Percentiles rank a stretch among this genome's conserved stretches.
phyloP scores from a whole-genome alignment of 2,113 vertebrate genomes.

The Sebastes schlegelii region DNA sequence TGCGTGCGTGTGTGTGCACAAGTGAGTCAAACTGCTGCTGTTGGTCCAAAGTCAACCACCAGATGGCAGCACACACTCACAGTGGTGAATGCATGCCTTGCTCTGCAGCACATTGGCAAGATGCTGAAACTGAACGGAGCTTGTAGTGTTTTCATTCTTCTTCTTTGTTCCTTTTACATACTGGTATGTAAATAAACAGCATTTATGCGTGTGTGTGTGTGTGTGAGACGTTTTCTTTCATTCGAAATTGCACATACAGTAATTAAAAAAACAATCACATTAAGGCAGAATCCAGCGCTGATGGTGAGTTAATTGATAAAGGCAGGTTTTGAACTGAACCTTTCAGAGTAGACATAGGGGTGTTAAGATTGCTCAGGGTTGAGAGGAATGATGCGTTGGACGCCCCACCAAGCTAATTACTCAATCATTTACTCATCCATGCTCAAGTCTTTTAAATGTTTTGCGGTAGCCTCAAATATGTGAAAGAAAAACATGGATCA shows the following conservation, averaged over 20 bases:
- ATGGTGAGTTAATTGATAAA: not conserved
- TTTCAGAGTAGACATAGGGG: not conserved
- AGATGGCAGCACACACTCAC: slow-evolving; percentile 57
- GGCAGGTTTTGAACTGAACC: not conserved
- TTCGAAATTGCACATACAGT: not conserved
- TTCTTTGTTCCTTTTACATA: not conserved
- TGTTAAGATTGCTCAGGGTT: not conserved
- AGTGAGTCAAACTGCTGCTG: slow-evolving; percentile 3
- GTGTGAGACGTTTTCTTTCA: not conserved
- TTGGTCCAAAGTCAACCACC: slow-evolving; percentile 30
- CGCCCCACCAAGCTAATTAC: slow-evolving; percentile 37
- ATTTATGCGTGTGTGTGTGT: not conserved
- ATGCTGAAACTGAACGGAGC: not conserved
- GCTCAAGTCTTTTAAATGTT: not conserved
- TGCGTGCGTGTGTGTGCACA: slow-evolving; percentile 2
- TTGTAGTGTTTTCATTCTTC: not conserved
- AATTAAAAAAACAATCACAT: not conserved
- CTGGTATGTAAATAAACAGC: not conserved
- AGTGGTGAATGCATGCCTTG: not conserved
- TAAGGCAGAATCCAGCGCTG: not conserved
- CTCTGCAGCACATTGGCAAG: slow-evolving; percentile 17
- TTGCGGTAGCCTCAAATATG: not conserved
- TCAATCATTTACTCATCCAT: slow-evolving; percentile 24
- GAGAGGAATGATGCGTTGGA: not conserved
- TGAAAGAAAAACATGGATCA: not conserved